Conservation (phyloP, 2,888 invertebrate species). For the Ochropacha duplaris region DNA sequence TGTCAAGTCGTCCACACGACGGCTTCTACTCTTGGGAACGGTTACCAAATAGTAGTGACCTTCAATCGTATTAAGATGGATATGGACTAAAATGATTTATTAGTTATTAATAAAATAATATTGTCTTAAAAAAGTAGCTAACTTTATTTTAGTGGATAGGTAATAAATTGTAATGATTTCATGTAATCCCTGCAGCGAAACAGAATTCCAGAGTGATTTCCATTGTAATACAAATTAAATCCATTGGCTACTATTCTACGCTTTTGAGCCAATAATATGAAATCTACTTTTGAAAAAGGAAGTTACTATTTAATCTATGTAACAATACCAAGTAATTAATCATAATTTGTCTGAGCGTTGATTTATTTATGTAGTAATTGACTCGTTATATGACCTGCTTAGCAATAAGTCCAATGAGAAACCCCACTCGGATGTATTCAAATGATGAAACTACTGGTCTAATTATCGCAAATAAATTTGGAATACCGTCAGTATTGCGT, state of each 20-base stretch:
- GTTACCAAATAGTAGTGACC: neutral
- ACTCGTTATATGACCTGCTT: too few relatives aligned
- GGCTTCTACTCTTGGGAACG: conserved; percentile 10
- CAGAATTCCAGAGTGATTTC: neutral
- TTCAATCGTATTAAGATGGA: neutral
- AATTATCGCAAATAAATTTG: conserved; percentile 12
- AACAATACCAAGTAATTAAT: neutral
- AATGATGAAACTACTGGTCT: neutral
- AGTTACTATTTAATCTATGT: neutral
- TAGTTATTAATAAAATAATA: too few relatives aligned
- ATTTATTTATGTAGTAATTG: too few relatives aligned
- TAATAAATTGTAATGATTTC: neutral
- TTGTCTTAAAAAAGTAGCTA: neutral
- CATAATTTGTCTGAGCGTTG: too few relatives aligned
- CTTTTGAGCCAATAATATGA: neutral
- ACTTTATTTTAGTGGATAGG: neutral
- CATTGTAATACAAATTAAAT: neutral
- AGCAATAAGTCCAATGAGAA: too few relatives aligned
- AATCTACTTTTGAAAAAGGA: too few relatives aligned
- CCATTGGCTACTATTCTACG: neutral
- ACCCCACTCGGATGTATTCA: neutral
- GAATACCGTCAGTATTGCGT: conserved; percentile 30
- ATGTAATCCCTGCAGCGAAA: neutral
- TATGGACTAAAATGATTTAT: neutral
- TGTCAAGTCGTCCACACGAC: conserved; percentile 36